These are phyloP conservation scores for Hydropsyche betteni DNA, from an alignment of 2,888 invertebrate genomes.

Conservation along the genomic window DNA sequence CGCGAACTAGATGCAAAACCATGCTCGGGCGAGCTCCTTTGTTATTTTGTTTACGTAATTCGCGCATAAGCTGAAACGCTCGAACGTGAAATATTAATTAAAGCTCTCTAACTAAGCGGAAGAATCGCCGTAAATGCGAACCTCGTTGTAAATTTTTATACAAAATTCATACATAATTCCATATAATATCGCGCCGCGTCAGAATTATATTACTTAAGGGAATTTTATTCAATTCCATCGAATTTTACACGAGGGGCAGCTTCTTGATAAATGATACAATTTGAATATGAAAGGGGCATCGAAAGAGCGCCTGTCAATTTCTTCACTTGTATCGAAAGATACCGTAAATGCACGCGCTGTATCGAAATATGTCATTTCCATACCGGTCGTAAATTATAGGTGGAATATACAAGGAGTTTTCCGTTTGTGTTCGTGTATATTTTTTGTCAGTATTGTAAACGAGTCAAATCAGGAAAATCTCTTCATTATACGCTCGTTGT, in stretches of 20 bases:
- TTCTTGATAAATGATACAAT: slow-evolving; percentile 32
- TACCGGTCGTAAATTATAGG: not conserved
- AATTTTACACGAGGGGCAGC: slow-evolving; percentile 22
- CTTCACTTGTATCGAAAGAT: slow-evolving; percentile 15
- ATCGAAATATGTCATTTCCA: not conserved
- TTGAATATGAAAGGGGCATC: slow-evolving; percentile 23
- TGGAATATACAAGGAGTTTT: not conserved
- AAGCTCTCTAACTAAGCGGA: slow-evolving; percentile 15
- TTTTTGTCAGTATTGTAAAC: too few relatives aligned
- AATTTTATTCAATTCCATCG: slow-evolving; percentile 24
- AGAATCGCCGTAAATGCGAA: not conserved
- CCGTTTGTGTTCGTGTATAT: not conserved
- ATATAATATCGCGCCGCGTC: slow-evolving; percentile 8
- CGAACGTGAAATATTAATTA: slow-evolving; percentile 24
- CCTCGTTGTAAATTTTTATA: not conserved
- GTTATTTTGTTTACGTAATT: too few relatives aligned
- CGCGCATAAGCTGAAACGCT: slow-evolving; percentile 3
- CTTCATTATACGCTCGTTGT: too few relatives aligned
- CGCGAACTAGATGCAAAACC: too few relatives aligned
- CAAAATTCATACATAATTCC: slow-evolving; percentile 15
- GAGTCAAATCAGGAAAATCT: too few relatives aligned
- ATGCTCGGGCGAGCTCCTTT: too few relatives aligned
- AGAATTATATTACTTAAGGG: slow-evolving; percentile 26
- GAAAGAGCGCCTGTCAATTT: slow-evolving; percentile 29
- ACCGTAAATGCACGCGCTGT: not conserved